These are phyloP conservation scores for Sinonovacula constricta DNA, from an alignment of 1,140 invertebrate species.

Conservation along the genomic window DNA sequence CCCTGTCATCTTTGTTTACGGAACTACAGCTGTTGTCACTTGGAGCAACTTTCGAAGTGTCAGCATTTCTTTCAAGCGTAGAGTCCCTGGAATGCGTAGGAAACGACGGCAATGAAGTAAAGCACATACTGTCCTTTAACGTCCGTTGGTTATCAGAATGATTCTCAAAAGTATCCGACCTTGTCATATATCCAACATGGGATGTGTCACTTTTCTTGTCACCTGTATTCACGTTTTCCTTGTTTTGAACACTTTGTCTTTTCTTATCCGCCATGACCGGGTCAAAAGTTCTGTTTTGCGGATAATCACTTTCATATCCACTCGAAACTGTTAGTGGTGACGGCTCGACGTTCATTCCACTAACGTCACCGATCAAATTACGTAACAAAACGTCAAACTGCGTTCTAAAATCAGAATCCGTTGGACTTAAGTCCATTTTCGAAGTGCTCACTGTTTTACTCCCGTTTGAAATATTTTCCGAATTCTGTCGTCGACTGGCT, in stretches of 20 bases:
- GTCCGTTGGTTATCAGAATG: neutral
- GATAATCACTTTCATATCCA: constrained; percentile 68
- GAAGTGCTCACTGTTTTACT: neutral
- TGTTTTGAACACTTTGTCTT: constrained; percentile 1
- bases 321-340: constrained; percentile 64
- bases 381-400: constrained; percentile 35
- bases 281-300: constrained; percentile 38
- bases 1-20: constrained; percentile 1
- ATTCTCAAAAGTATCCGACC: constrained; percentile 52
- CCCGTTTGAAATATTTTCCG: constrained; percentile 23
- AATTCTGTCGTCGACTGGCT: constrained; percentile 36
- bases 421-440: neutral
- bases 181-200: constrained; percentile 49
- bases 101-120: constrained; percentile 35
- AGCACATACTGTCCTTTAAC: constrained; percentile 16
- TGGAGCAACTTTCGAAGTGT: neutral
- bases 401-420: constrained; percentile 23
- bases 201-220: constrained; percentile 8
- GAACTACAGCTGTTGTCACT: neutral
- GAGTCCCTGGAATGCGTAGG: constrained; percentile 11
- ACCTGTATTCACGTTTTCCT: constrained; percentile 1
- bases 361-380: constrained; percentile 40
- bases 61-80: neutral
- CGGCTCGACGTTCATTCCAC: constrained; percentile 42
- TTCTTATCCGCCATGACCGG: neutral